Evolutionary conservation across 1,140 invertebrate species (phyloP).

Genomic region (Zaprionus lachaisei): DNA sequence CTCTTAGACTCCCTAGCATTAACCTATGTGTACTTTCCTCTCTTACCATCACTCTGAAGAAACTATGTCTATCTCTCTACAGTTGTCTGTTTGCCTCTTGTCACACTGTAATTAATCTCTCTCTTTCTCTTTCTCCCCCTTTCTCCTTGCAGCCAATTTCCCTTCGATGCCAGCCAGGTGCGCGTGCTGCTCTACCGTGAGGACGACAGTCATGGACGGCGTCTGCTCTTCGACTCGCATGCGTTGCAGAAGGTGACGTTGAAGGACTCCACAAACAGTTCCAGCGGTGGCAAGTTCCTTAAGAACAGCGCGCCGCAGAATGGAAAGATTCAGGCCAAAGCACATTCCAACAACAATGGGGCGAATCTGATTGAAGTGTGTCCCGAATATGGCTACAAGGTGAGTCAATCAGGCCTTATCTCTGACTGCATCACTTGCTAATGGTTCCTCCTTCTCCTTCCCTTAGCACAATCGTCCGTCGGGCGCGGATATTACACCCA

Average conservation of each 20-base stretch:
- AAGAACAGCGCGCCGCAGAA: slow-evolving; percentile 73
- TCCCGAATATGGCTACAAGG: slow-evolving; percentile 80
- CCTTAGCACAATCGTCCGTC: slow-evolving; percentile 87
- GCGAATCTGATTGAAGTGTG: slow-evolving; percentile 79
- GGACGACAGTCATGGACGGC: slow-evolving; percentile 91
- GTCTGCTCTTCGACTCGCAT: slow-evolving; percentile 93
- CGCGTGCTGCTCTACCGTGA: slow-evolving; percentile 93
- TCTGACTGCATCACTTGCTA: neutral
- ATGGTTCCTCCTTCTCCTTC: slow-evolving; percentile 14
- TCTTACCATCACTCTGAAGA: neutral
- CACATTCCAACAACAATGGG: slow-evolving; percentile 75
- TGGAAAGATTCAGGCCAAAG: slow-evolving; percentile 71
- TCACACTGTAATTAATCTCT: neutral
- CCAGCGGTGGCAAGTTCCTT: slow-evolving; percentile 60
- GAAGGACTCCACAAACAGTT: slow-evolving; percentile 60
- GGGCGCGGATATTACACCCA: slow-evolving; percentile 88
- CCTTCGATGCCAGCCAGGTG: slow-evolving; percentile 88
- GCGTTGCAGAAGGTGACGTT: slow-evolving; percentile 86
- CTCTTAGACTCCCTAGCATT: too few species aligned
- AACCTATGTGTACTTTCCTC: neutral
- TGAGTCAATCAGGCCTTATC: slow-evolving; percentile 20
- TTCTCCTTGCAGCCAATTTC: slow-evolving; percentile 83
- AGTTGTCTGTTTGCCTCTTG: neutral
- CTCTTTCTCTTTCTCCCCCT: slow-evolving; percentile 1
- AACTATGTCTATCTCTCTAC: neutral